Evolutionary conservation across 2,888 invertebrate genomes (phyloP).

Genomic region (Xanthia togata): DNA sequence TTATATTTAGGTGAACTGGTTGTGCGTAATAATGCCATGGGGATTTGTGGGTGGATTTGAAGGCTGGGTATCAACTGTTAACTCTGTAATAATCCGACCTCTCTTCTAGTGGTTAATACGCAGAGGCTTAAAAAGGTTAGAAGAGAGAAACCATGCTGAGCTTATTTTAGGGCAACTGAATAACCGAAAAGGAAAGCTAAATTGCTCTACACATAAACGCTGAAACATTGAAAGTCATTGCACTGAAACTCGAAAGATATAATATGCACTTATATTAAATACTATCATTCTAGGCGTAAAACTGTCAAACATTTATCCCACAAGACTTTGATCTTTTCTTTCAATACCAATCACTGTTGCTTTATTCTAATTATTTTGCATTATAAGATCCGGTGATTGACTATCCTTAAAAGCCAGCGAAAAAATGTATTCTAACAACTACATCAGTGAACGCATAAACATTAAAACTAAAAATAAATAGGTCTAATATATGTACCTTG

Average conservation of each 20-base stretch:
- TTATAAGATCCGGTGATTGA: constrained; percentile 13
- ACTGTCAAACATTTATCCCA: constrained; percentile 33
- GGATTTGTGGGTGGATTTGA: constrained; percentile 4
- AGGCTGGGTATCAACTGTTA: constrained; percentile 9
- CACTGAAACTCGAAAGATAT: not conserved
- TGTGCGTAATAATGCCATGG: constrained; percentile 58
- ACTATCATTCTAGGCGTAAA: not conserved
- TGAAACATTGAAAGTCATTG: constrained; percentile 10
- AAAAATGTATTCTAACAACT: constrained; percentile 1
- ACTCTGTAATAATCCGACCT: not conserved
- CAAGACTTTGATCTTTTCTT: constrained; percentile 33
- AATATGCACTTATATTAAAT: not conserved
- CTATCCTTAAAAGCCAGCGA: constrained; percentile 4
- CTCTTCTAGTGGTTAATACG: not conserved
- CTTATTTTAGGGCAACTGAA: not conserved
- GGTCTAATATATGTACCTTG: not conserved
- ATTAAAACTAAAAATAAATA: not conserved
- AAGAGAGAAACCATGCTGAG: not conserved
- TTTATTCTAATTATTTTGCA: not conserved
- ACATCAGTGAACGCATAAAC: not conserved
- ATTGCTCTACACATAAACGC: not conserved
- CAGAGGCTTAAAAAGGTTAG: not conserved
- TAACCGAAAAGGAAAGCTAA: not conserved
- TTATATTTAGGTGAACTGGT: constrained; percentile 56
- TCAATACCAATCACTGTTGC: constrained; percentile 26